phyloP scores from a whole-genome alignment of 1,140 invertebrate genomes.

The Cydia splendana region DNA sequence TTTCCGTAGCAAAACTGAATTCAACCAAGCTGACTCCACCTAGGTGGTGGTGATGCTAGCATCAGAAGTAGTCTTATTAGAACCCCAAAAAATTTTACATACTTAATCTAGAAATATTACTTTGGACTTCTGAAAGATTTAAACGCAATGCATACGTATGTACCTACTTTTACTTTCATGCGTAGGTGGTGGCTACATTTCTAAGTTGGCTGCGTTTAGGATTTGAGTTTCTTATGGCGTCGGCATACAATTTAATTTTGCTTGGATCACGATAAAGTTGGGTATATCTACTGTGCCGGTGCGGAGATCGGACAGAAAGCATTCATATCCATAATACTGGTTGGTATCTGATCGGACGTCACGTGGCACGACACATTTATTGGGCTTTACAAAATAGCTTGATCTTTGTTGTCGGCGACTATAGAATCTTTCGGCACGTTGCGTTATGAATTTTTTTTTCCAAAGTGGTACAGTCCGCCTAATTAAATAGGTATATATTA shows the following conservation, averaged over 20 bases:
- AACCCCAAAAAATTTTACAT: too few species aligned
- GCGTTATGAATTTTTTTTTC: background rate
- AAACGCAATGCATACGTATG: too few species aligned
- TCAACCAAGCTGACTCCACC: too few species aligned
- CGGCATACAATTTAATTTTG: background rate
- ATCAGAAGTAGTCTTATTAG: too few species aligned
- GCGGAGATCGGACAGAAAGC: background rate
- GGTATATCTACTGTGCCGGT: background rate
- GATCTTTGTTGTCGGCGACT: background rate
- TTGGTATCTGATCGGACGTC: constrained; percentile 4
- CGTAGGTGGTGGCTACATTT: background rate
- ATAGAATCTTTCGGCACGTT: background rate
- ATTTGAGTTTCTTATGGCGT: background rate
- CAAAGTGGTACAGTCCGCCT: background rate
- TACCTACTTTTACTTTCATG: background rate
- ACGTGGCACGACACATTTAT: constrained; percentile 11
- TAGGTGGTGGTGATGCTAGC: too few species aligned
- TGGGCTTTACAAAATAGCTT: constrained; percentile 11
- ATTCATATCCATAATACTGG: background rate
- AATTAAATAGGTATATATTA: background rate
- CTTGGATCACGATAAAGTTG: background rate
- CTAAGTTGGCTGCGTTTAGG: background rate
- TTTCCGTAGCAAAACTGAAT: too few species aligned
- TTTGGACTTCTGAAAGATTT: too few species aligned
- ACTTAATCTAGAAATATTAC: too few species aligned